Percentiles rank a stretch among this genome's conserved stretches.
These are phyloP conservation scores for Eumeta japonica DNA, from an alignment of 1,140 invertebrate genomes.

Conservation along the genomic window DNA sequence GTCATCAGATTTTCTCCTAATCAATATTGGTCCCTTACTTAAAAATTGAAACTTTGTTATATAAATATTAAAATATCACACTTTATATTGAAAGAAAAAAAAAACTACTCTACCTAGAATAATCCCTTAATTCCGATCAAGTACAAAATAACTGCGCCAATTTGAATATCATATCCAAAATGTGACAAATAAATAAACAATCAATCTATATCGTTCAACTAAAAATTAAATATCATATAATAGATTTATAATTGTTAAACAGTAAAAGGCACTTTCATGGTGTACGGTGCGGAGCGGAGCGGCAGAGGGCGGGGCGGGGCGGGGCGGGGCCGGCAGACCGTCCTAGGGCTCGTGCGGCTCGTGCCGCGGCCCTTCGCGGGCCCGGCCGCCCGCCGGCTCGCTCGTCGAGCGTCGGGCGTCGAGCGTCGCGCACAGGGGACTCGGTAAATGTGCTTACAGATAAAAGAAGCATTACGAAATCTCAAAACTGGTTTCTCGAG, in stretches of 20 bases:
- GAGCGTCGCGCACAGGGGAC: constrained; percentile 9
- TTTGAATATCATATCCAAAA: constrained; percentile 53
- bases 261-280: constrained; percentile 48
- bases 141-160: constrained; percentile 54
- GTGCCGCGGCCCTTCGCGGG: not conserved
- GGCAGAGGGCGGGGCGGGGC: constrained; percentile 33
- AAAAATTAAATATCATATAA: constrained; percentile 52
- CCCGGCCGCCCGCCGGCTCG: constrained; percentile 23
- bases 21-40: constrained; percentile 57
- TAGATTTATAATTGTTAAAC: constrained; percentile 45
- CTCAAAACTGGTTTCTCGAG: constrained; percentile 40
- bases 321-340: constrained; percentile 20
- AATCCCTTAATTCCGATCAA: constrained; percentile 50
- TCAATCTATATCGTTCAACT: constrained; percentile 51
- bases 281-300: constrained; percentile 10
- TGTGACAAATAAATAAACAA: constrained; percentile 54
- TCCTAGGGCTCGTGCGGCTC: constrained; percentile 17
- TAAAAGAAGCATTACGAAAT: constrained; percentile 50
- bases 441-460: constrained; percentile 29
- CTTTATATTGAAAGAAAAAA: constrained; percentile 53
- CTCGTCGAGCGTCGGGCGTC: constrained; percentile 20
- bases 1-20: constrained; percentile 54
- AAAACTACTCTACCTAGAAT: constrained; percentile 49
- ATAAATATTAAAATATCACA: constrained; percentile 59
- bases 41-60: constrained; percentile 55